These are phyloP conservation scores for Drosophila mimica DNA, from an alignment of 2,888 invertebrate species.

Conservation along the genomic window DNA sequence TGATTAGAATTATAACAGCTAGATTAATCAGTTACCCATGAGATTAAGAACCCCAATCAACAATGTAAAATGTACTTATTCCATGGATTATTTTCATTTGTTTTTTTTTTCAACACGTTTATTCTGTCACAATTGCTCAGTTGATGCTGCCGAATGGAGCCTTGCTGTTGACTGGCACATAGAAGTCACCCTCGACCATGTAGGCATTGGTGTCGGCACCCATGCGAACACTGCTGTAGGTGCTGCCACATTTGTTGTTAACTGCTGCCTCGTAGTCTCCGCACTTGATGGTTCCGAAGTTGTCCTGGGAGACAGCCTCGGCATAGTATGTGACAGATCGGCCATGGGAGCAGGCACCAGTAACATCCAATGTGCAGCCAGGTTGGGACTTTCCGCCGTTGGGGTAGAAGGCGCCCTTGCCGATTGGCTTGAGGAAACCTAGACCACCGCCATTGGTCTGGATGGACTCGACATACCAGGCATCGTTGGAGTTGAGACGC, in stretches of 20 bases:
- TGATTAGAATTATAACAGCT: constrained; percentile 3
- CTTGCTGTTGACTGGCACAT: constrained; percentile 79
- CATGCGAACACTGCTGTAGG: constrained; percentile 75
- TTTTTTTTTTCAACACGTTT: constrained; percentile 4
- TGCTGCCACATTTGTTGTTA: constrained; percentile 65
- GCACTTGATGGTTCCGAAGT: constrained; percentile 81
- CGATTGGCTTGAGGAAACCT: constrained; percentile 83
- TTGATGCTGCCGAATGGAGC: constrained; percentile 79
- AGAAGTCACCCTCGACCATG: constrained; percentile 81
- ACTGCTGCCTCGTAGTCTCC: constrained; percentile 66
- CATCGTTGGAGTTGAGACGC: constrained; percentile 76
- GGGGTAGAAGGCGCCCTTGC: constrained; percentile 86
- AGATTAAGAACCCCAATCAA: not conserved
- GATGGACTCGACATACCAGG: constrained; percentile 82
- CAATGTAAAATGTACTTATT: not conserved
- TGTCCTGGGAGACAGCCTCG: constrained; percentile 83
- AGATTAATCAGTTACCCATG: constrained; percentile 4
- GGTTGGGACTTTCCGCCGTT: constrained; percentile 86
- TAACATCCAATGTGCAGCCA: constrained; percentile 85
- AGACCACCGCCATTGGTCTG: constrained; percentile 82
- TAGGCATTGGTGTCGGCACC: constrained; percentile 77
- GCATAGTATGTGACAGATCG: constrained; percentile 85
- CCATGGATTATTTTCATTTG: not conserved
- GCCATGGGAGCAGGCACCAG: constrained; percentile 85
- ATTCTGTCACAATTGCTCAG: constrained; percentile 47